Evolutionary conservation across 2,888 invertebrate species (phyloP), one percentile per base, ranked within the genome.

Genomic region (Petrolisthes cinctipes): DNA sequence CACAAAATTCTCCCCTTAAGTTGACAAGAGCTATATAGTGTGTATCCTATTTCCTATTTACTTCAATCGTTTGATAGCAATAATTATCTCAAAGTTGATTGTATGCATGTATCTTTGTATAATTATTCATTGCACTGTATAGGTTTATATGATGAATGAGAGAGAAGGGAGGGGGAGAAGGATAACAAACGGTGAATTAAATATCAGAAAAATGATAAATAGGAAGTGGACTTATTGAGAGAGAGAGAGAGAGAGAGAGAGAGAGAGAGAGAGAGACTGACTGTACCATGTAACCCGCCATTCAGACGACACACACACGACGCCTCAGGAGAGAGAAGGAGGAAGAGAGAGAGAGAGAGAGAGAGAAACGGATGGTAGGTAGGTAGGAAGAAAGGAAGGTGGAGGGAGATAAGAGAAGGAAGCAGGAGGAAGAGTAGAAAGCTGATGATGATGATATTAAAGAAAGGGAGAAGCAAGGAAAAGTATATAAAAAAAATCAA

Each of bases 391-490:
- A 61, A 9, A 61, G 61, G 17, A 61, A 17, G 61, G 17, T 9
- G 17, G 61, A 17, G 1, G 61, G 17, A 17, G 9, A 17, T 9
- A 17, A 61, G 17, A 14, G 61, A 61, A 61, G 9, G 3, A 61
- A 11, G 61, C 1, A 17, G 3, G 61, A 3, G 61, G 17, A 1
- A 61, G 61, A 61, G 61, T 2, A 17, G 17, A 17, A 61, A n/a
- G n/a, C 6, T 11, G 23, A n/a, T 11, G 57, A 57, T n/a, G 57
- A 81, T 56, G 57, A 57, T 57, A 57, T 57, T 56, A 81, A 57
- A 81, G 81, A 81, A 57, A 81, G 57, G 57, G 81, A 81, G 81
- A 81, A 17, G 17, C 11, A 61, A 17, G 17, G 61, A 61, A 17
- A 17, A 17, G 61, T 11, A 17, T 11, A 9, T 9, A 17, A 1